A percentile compares a stretch with the other conserved stretches of the same genome.
These are phyloP conservation scores for Noctilio leporinus DNA, from an alignment of 2,113 vertebrate genomes.

Conservation along the genomic window DNA sequence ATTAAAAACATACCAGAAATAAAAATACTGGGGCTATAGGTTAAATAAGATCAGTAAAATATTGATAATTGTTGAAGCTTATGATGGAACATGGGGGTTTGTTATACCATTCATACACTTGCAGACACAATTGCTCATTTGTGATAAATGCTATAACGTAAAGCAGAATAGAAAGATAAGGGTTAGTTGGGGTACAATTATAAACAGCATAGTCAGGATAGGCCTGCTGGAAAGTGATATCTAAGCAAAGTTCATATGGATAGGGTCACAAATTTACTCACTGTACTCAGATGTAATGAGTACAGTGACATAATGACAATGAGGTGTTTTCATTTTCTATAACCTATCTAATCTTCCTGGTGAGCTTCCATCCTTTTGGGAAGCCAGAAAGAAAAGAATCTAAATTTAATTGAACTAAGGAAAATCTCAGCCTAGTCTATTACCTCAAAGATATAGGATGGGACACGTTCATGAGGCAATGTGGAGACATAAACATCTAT, in stretches of 20 bases:
- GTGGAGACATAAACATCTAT: neutral
- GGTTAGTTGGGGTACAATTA: neutral
- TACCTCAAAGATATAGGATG: neutral
- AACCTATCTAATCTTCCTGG: neutral
- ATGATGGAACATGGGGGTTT: neutral
- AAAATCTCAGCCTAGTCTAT: neutral
- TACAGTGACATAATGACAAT: neutral
- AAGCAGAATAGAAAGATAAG: neutral
- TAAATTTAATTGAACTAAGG: neutral
- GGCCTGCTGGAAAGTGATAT: neutral
- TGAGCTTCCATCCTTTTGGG: neutral
- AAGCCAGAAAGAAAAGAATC: neutral
- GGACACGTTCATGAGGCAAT: neutral
- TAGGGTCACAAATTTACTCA: neutral
- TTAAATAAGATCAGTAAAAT: neutral
- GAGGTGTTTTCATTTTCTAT: neutral
- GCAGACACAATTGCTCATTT: neutral
- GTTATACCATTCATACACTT: neutral
- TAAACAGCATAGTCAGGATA: neutral
- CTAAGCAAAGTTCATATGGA: neutral
- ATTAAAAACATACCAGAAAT: neutral
- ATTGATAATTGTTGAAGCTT: neutral
- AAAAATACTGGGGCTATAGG: neutral
- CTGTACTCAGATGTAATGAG: neutral
- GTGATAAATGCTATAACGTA: neutral